Conservation (phyloP, 2,113 vertebrate species). For the human (Homo sapiens) region DNA sequence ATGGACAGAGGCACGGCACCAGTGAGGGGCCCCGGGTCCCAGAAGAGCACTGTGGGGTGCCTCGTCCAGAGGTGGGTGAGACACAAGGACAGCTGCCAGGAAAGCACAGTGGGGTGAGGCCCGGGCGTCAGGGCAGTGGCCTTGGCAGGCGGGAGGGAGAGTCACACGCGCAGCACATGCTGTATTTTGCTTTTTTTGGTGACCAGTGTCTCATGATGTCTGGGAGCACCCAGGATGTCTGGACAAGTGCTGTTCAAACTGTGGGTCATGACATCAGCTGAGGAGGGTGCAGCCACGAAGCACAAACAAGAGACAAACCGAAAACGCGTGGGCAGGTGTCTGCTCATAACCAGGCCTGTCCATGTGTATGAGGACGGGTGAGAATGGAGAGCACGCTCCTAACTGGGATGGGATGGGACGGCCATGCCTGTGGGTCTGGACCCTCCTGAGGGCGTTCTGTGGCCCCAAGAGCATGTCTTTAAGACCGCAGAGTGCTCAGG, state of each 20-base stretch:
- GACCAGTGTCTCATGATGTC: background rate
- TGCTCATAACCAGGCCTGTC: fast-evolving
- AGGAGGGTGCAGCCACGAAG: background rate
- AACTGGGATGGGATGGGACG: fast-evolving
- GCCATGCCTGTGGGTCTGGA: background rate
- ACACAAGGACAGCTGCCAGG: background rate
- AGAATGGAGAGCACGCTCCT: background rate
- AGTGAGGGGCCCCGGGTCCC: background rate
- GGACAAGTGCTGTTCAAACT: background rate
- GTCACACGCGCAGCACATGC: background rate
- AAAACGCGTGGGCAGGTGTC: fast-evolving
- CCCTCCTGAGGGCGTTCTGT: background rate
- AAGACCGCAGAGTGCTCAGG: background rate
- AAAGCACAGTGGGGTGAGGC: background rate
- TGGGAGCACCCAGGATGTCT: background rate
- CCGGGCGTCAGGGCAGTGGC: background rate
- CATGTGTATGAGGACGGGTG: fast-evolving
- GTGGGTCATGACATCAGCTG: background rate
- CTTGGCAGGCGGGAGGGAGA: fast-evolving
- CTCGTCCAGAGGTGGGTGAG: fast-evolving
- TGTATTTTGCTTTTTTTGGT: background rate
- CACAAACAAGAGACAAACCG: background rate
- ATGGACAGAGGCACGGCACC: too few species aligned
- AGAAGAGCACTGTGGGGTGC: background rate
- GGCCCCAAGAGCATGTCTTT: background rate